Base-by-base conservation (phyloP, 2,888 invertebrate genomes). In the Lysandra bellargus region DNA sequence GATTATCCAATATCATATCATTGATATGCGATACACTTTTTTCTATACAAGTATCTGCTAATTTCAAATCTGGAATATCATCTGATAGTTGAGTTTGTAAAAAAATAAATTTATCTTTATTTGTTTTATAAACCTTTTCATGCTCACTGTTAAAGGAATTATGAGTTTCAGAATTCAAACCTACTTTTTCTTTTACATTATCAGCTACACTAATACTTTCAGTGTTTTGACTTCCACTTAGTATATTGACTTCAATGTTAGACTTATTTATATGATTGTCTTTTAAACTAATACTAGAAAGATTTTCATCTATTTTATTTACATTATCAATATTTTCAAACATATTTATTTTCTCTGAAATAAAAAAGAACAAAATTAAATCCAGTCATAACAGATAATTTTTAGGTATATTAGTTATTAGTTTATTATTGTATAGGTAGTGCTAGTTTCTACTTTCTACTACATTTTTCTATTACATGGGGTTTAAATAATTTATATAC, bases 341-440 rank as follows among this genome's bases (percentile, higher is more conserved):
- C 90, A 94, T 90, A 84, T 85, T 94, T 92, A 94, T 94, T 94
- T 92, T 94, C 82, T 94, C 94, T 94, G 90, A 78, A 91, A 90
- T 81, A 83, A 80, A 79, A 79, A 69, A 14, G 30, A 23, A 49
- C 9, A 49, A 64, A 23, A 64, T 64, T 64, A 14, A 30, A 14
- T 69, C 33, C 1, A 33, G 1, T 5, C 4, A 37, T 37, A 33
- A 69, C 14, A 14, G 14, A 33, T 4, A 23, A 61, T 61, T 61
- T 0, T 6, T 57, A 61, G 14, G 7, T 23, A 61, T 7, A 57
- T 57, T 57, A 17, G 57, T 57, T 17, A 30, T 64, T 23, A 64
- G 23, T 23, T 64, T 7, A 23, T 23, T 64, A 64, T 23, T 64
- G 9, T 64, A 49, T 49, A 23, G 23, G 23, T 23, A 3, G 23